Base-by-base conservation (phyloP, 2,888 invertebrate genomes). In the Habroteleia sp. region DNA sequence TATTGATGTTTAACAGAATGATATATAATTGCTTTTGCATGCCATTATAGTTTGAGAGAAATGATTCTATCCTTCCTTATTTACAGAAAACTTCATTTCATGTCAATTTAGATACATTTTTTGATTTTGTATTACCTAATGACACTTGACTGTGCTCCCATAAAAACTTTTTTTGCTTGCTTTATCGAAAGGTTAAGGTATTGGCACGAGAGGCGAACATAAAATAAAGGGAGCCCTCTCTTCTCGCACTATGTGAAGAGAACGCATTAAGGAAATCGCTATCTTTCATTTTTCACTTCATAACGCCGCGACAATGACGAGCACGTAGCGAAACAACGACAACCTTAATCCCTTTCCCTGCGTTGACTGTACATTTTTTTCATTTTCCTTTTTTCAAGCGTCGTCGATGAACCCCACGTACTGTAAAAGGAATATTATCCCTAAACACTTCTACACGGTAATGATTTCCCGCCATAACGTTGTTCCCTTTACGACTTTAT, bases 281-380 rank as follows among this genome's bases (percentile, higher is more conserved):
- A 84, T 85, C 84, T 85, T 83, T 82, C 84, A 85, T 87, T 87
- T 87, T 85, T 85, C 87, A 84, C 84, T 81, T 85, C 85, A 85
- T 87, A 85, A 85, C 84, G 78, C 78, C 77, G 77, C 81, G 81
- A 86, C 84, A 86, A 85, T 85, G 83, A 82, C 79, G 78, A 69
- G 69, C 63, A 44, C 73, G 78, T 77, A 76, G 81, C 77, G 77
- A 80, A 81, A 79, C 69, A 60, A 42, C 63, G 77, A 42, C 62
- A 50, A 71, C 60, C 71, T 65, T 72, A 68, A 74, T 74, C 42
- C 63, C 68, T 23, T 56, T 35, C 72, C 62, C 39, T 14, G 27
- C 42, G 39, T 52, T 20, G 69, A 33, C 71, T 44, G 25, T 35
- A 31, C 69, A 48, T 41, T 48, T 20, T 25, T 14, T 27, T 10